Base-by-base conservation (phyloP, 2,113 vertebrate species). In the Percina caprodes region DNA sequence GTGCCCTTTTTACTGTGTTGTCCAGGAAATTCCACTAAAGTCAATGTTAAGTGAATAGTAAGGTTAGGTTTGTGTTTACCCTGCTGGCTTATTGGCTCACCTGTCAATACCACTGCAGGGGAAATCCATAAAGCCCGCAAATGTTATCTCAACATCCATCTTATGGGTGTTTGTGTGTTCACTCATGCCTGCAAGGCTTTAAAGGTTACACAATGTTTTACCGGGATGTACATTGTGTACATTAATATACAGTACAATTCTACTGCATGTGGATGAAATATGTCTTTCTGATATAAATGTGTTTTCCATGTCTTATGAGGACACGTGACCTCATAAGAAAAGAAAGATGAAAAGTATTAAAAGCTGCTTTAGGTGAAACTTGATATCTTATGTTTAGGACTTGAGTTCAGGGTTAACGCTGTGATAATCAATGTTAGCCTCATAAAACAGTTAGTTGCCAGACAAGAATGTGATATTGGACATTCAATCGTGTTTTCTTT, bases 21-120 rank as follows among this genome's bases (percentile, higher is more conserved):
- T 88, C 77, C 83, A 52, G 83, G 69, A 88, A 72, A 82, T 80
- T 78, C 67, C 26, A 72, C 30, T 65, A 49, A 15, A 86, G 87
- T 92, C 92, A 88, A 93, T 94, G 90, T 88, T 92, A 94, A 94
- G 88, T 92, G 90, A 92, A 92, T 93, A 66, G 84, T 78, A 86
- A 88, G 90, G 88, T 91, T 85, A 63, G 83, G 35, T 74, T 88
- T 55, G 59, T 85, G 88, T 92, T 82, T 86, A 77, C 83, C 75
- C 91, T 48, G 75, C 87, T 79, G 83, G 75, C 80, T 82, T 91
- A 94, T 93, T 74, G 91, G 90, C 90, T 85, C 26, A n/a, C 70
- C 87, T 91, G 91, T 93, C 92, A 91, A 91, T 94, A 88, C 58
- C 61, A 83, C 79, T 78, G 89, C 88, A 83, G 87, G 73, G 63